Conservation (phyloP, 2,888 invertebrate genomes). For the Aromia moschata region DNA sequence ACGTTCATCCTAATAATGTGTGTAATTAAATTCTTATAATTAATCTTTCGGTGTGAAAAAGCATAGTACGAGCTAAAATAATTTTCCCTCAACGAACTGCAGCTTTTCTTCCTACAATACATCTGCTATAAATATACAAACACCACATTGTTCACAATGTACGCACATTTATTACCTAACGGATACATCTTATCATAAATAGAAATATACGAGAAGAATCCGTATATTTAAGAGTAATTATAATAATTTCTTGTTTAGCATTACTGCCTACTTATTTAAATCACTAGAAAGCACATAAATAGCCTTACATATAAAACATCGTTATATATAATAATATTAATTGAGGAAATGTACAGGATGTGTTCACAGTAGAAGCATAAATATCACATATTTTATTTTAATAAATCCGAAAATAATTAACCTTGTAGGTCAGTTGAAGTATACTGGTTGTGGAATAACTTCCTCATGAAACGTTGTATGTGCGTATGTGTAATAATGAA, state of each 20-base stretch:
- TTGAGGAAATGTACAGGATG: not conserved
- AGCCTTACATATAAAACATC: not conserved
- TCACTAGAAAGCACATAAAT: not conserved
- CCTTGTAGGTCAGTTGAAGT: not conserved
- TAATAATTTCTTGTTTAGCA: not conserved
- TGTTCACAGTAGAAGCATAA: not conserved
- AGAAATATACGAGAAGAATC: not conserved
- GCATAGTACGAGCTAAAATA: no score
- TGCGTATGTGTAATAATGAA: no score
- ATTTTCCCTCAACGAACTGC: no score
- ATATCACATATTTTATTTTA: not conserved
- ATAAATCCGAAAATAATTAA: not conserved
- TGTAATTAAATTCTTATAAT: no score
- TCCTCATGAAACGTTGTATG: constrained; percentile 7
- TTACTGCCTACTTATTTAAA: not conserved
- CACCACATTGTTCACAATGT: not conserved
- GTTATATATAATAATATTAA: no score
- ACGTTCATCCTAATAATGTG: no score
- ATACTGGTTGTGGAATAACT: no score
- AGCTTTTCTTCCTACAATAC: no score
- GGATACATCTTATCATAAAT: not conserved
- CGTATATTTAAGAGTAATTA: not conserved
- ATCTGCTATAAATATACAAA: no score
- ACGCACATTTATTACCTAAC: not conserved
- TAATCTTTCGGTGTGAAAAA: no score